Evolutionary conservation across 2,113 vertebrate genomes (phyloP), one percentile per base, ranked within the genome.

Genomic region (Nicator chloris): DNA sequence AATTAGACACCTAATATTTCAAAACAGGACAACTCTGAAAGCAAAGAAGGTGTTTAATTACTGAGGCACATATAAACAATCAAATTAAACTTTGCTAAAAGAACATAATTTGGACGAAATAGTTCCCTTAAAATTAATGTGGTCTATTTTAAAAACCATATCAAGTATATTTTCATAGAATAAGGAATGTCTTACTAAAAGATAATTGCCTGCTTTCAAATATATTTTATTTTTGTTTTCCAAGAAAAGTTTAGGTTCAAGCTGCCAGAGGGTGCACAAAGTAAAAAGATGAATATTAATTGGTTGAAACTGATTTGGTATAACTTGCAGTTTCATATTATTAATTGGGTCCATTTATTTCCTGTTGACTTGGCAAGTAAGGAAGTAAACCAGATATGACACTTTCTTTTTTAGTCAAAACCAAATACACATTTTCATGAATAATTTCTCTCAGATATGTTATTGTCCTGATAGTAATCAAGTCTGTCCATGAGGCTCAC

Each of bases 1-100:
- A 63, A 82, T 87, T 84, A 90, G 19, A 83, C 82, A 86, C 69
- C 78, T 97, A 92, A 78, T 75, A 93, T 65, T 95, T 96, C 88
- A 92, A 86, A 97, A 96, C 88, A 27, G 37, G 42, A 89, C 27
- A 84, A 70, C 50, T 73, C 53, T 75, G 92, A 90, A 95, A 76
- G 93, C 40, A 89, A 93, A 95, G 44, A 33, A 94, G 87, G 40
- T 21, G 69, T n/a, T 80, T 88, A 39, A 42, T 88, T 86, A 83
- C 45, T 65, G 54, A 85, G 68, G 40, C 47, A 23, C 44, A 82
- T 93, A 61, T 92, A 76, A 91, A 92, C 40, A 90, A 76, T 20
- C 11, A 66, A 69, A 72, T 82, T 57, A 90, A 88, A 9, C 11
- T 93, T 44, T 86, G 13, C 15, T 81, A 88, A 26, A 22, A 90